phyloP scores from a whole-genome alignment of 2,113 vertebrate genomes.

The Hippolais icterina region DNA sequence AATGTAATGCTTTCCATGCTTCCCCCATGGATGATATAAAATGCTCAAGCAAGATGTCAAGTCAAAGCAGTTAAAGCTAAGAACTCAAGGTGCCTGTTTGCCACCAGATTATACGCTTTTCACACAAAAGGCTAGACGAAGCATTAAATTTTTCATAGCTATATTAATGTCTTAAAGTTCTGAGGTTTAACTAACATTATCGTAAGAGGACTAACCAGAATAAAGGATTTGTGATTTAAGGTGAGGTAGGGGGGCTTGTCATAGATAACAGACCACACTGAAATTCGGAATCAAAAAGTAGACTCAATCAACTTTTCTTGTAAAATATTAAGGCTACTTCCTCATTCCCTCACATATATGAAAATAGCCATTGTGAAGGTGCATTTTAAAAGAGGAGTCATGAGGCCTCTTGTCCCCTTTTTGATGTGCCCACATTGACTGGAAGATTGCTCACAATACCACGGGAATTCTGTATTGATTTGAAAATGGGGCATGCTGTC shows the following conservation, averaged over 20 bases:
- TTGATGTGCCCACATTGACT: background rate
- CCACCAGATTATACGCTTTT: background rate
- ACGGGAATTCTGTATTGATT: background rate
- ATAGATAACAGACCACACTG: background rate
- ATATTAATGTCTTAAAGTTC: background rate
- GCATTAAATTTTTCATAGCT: background rate
- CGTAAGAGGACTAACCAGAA: background rate
- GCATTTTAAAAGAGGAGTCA: background rate
- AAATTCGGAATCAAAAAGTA: background rate
- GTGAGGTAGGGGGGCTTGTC: fast-evolving
- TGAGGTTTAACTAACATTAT: background rate
- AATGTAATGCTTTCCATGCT: background rate
- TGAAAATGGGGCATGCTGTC: background rate
- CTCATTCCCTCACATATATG: background rate
- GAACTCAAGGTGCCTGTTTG: background rate
- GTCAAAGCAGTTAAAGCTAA: background rate
- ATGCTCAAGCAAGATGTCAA: background rate
- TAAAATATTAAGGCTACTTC: background rate
- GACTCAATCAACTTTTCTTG: background rate
- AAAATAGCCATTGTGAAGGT: background rate
- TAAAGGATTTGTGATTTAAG: background rate
- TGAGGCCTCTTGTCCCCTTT: background rate
- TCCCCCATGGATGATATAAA: background rate
- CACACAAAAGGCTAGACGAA: background rate
- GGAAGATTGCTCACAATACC: background rate